Percentiles rank a stretch among this genome's conserved stretches.
Conservation (phyloP, 2,797 vertebrate species). For the Phataginus tetradactyla region DNA sequence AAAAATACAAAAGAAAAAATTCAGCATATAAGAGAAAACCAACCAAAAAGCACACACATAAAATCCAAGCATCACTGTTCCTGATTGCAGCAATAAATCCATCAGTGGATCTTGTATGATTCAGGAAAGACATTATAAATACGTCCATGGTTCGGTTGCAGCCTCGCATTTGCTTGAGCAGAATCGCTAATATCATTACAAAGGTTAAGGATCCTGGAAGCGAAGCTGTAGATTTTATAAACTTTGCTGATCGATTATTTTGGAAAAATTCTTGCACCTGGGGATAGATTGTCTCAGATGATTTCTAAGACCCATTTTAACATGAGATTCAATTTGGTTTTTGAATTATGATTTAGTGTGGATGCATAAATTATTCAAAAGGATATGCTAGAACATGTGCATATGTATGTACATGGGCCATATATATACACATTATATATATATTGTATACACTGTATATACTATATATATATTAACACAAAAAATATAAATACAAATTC, state of each 20-base stretch:
- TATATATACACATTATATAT: too few species aligned
- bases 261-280: neutral
- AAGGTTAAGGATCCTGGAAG: neutral
- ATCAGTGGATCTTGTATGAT: neutral
- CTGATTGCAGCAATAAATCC: neutral
- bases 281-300: neutral
- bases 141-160: neutral
- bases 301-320: conserved; percentile 5
- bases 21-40: neutral
- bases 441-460: neutral
- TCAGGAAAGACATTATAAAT: neutral
- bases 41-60: neutral
- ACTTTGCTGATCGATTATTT: neutral
- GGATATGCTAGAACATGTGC: neutral
- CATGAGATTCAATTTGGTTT: neutral
- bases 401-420: neutral
- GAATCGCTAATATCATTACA: neutral
- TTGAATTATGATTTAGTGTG: neutral
- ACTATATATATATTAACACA: neutral
- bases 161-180: neutral
- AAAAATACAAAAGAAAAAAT: neutral
- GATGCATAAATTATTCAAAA: conserved; percentile 35
- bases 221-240: neutral
- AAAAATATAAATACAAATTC: neutral
- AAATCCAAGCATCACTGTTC: neutral